Evolutionary conservation across 2,888 invertebrate genomes (phyloP), one percentile per base, ranked within the genome.

Genomic region (Synanthedon formicaeformis): DNA sequence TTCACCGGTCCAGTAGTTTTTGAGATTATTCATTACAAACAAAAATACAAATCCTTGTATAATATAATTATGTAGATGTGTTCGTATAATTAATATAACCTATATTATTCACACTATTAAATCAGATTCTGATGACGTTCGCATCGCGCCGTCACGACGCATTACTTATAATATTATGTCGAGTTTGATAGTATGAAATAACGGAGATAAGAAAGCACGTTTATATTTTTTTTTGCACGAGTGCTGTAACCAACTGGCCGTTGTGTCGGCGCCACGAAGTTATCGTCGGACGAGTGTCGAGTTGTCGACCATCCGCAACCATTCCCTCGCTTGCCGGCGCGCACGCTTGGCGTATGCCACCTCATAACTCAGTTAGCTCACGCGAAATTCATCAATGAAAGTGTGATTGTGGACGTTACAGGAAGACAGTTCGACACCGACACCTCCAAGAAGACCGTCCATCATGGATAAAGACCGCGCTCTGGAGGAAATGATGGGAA

Each of bases 401-500:
- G 8, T 34, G 79, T 82, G 80, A 68, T 75, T 75, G 79, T 81
- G 78, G 69, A 55, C 62, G 53, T 76, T 72, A 61, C 77, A 78
- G 75, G 73, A 70, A 48, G 40, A 50, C 53, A 54, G 51, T 52
- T 50, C 40, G 3, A 50, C 45, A 41, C 41, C 48, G 49, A 52
- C 34, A 13, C 45, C 40, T 16, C 18, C 50, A 34, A 54, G 51
- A 48, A 10, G 2, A 41, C 40, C 16, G 40, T 52, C 55, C 60
- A 77, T 52, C 70, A 91, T 91, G 91, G 91, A 90, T 67, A 90
- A 90, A 71, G 91, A 91, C 78, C 88, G 84, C 66, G 90, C 91
- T 34, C 69, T 91, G 53, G 91, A 91, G 68, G 91, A 90, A 62
- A 88, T 91, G 72, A 91, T 91, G 91, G 90, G 89, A 64, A 90